phyloP scores from a whole-genome alignment of 2,888 invertebrate species.

The Emesis furor region DNA sequence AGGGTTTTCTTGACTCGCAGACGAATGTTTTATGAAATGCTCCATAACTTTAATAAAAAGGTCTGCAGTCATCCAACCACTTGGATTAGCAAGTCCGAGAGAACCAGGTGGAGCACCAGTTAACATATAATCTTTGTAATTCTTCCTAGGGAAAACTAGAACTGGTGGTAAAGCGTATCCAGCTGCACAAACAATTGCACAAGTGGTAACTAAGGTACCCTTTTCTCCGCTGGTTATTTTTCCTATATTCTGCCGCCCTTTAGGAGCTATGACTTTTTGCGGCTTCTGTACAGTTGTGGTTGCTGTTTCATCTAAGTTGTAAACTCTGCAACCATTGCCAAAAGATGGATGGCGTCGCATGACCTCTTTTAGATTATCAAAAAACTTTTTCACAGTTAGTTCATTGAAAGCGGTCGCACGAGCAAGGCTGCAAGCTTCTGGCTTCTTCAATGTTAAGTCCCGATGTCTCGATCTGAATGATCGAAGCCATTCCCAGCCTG shows the following conservation, averaged over 20 bases:
- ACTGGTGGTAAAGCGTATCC: conserved; percentile 38
- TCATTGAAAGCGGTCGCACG: conserved; percentile 42
- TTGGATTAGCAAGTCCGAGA: conserved; percentile 77
- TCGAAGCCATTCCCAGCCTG: conserved; percentile 47
- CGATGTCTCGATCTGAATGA: conserved; percentile 38
- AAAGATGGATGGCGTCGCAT: conserved; percentile 16
- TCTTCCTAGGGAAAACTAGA: conserved; percentile 36
- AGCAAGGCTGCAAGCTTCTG: conserved; percentile 54
- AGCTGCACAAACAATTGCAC: conserved; percentile 72
- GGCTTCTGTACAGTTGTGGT: conserved; percentile 40
- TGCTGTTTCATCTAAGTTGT: conserved; percentile 38
- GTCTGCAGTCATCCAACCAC: conserved; percentile 81
- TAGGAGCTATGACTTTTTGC: conserved; percentile 75
- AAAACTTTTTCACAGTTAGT: conserved; percentile 27
- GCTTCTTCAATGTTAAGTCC: conserved; percentile 34
- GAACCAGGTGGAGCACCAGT: conserved; percentile 79
- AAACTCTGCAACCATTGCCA: conserved; percentile 16
- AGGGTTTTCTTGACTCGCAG: conserved; percentile 74
- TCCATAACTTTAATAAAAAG: conserved; percentile 79
- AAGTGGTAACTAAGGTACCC: conserved; percentile 76
- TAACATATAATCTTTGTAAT: conserved; percentile 70
- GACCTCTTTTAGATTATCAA: conserved; percentile 31
- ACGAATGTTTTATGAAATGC: conserved; percentile 79
- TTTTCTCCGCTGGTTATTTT: conserved; percentile 65
- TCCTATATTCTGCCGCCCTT: conserved; percentile 21